Evolutionary conservation across 2,113 vertebrate genomes (phyloP), one percentile per base, ranked within the genome.

Genomic region (Oceanites oceanicus): DNA sequence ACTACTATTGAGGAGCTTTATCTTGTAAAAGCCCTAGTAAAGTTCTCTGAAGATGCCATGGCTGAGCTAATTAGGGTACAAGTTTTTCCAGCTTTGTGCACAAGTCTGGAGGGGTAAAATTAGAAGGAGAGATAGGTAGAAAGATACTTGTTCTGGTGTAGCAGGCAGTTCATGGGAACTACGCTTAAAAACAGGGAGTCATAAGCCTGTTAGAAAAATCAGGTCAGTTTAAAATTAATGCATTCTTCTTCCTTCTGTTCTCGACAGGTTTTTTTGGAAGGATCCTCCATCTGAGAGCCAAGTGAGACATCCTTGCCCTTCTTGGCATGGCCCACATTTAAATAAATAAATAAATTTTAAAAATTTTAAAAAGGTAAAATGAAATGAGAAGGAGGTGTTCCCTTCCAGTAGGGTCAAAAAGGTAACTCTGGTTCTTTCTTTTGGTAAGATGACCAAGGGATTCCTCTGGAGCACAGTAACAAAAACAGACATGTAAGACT

Each of bases 151-250:
- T 55, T 86, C 21, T 50, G n/a, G 15, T 86, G 56, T 73, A 77
- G 18, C 38, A 66, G 55, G n/a, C 34, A 26, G 23, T 76, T 90
- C 36, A 14, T 42, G 23, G 70, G 52, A 82, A 71, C 29, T 73
- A 0, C 12, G 1, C 22, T 87, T 65, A 42, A 74, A 88, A 95
- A 50, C 15, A 73, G 32, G 59, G 55, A 86, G 36, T 91, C 40
- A 30, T 65, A 70, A 65, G 49, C 15, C 15, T 92, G 32, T 86
- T 94, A 89, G 21, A 95, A 92, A 88, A 95, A 93, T 76, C 52
- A 92, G 29, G 40, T 91, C 44, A 52, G 25, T 78, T 92, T 95
- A 83, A 79, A 92, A 67, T 88, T 32, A 79, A 75, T 67, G 10
- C 52, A 36, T 83, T 92, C 18, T 1, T 80, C 16, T 86, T 86